phyloP scores from a whole-genome alignment of 2,888 invertebrate species.

The Chromoteleia sp. region DNA sequence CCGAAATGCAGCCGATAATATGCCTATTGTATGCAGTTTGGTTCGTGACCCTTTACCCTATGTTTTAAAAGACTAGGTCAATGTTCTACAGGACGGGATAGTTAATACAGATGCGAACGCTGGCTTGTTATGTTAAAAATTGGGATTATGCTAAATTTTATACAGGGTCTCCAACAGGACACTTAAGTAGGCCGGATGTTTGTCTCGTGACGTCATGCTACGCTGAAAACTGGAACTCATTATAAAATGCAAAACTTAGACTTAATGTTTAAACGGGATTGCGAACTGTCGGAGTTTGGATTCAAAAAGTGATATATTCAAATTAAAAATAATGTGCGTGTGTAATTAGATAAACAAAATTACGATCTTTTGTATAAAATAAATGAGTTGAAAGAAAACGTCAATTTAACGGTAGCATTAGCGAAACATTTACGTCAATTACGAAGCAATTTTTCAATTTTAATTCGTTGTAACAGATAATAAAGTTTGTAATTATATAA shows the following conservation, averaged over 20 bases:
- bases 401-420: too few relatives aligned
- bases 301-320: slow-evolving; percentile 5
- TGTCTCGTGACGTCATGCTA: slow-evolving; percentile 69
- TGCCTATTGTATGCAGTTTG: slow-evolving; percentile 52
- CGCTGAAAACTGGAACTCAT: slow-evolving; percentile 74
- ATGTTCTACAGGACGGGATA: slow-evolving; percentile 71
- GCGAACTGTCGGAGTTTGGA: neutral
- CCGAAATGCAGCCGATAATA: slow-evolving; percentile 45
- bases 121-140: slow-evolving; percentile 71
- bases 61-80: slow-evolving; percentile 76
- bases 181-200: slow-evolving; percentile 76
- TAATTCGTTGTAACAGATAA: too few relatives aligned
- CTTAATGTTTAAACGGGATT: slow-evolving; percentile 19
- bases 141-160: slow-evolving; percentile 79
- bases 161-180: slow-evolving; percentile 68
- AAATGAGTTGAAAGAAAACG: too few relatives aligned
- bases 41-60: slow-evolving; percentile 56
- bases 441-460: too few relatives aligned
- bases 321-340: too few relatives aligned
- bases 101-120: slow-evolving; percentile 63
- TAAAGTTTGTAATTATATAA: too few relatives aligned
- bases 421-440: too few relatives aligned
- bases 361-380: too few relatives aligned
- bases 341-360: too few relatives aligned
- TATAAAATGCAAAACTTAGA: slow-evolving; percentile 50